Percentiles rank a stretch among this genome's conserved stretches.
phyloP scores from a whole-genome alignment of 2,888 invertebrate genomes.

The Rhagophthalmus giganteus region DNA sequence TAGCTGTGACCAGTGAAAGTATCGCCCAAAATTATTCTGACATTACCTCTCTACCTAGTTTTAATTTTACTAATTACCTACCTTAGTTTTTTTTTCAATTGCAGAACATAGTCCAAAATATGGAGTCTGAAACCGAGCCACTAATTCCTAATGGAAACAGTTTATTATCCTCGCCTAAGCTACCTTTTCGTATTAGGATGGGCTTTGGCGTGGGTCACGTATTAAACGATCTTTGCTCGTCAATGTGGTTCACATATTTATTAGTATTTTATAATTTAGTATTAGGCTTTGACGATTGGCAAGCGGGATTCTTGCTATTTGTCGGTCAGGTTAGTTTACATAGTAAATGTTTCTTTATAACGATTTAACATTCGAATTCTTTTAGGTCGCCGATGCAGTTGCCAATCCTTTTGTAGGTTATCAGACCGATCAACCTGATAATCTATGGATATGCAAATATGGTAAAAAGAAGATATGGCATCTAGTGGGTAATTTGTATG shows the following conservation, averaged over 20 bases:
- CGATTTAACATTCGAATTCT: conserved; percentile 54
- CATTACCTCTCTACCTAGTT: too few species aligned
- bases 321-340: conserved; percentile 77
- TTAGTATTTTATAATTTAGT: conserved; percentile 76
- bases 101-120: neutral
- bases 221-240: conserved; percentile 89
- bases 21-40: too few species aligned
- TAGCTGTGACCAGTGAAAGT: too few species aligned
- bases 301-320: conserved; percentile 71
- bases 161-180: neutral
- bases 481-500: conserved; percentile 67
- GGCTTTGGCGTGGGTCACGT: conserved; percentile 83
- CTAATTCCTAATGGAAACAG: neutral
- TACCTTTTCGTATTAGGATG: conserved; percentile 53
- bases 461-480: conserved; percentile 89
- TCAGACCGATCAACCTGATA: conserved; percentile 74
- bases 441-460: conserved; percentile 69
- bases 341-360: too few species aligned
- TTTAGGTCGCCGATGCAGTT: conserved; percentile 76
- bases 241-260: conserved; percentile 94
- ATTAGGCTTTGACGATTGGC: conserved; percentile 61
- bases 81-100: too few species aligned
- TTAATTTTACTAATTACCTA: too few species aligned
- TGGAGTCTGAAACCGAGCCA: neutral
- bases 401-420: conserved; percentile 87